These are phyloP conservation scores for Oreohelix idahoensis DNA, from an alignment of 1,140 invertebrate species.

Conservation along the genomic window DNA sequence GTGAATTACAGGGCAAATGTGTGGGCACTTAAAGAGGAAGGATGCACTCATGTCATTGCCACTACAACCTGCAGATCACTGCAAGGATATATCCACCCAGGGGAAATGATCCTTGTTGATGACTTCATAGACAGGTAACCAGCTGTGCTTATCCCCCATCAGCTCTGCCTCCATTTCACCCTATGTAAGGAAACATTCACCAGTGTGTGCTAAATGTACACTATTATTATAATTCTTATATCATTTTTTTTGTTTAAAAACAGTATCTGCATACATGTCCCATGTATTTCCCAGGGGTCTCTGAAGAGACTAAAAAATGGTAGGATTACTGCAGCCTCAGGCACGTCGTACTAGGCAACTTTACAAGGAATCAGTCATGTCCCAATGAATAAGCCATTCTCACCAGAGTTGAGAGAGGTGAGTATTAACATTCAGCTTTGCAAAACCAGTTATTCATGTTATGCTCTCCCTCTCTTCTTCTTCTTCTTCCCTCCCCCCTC, in stretches of 20 bases:
- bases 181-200: no score
- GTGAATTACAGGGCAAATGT: conserved; percentile 98
- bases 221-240: no score
- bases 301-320: no score
- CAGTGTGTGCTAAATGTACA: no score
- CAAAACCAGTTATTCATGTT: background rate
- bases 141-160: background rate
- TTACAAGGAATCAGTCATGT: conserved; percentile 88
- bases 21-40: conserved; percentile 88
- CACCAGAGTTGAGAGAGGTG: conserved; percentile 80
- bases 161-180: background rate
- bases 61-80: conserved; percentile 95
- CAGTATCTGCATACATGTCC: no score
- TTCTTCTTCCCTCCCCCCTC: background rate
- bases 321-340: no score
- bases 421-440: background rate
- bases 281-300: no score
- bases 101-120: conserved; percentile 91
- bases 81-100: conserved; percentile 87
- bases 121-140: conserved; percentile 91
- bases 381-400: conserved; percentile 92
- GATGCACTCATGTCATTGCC: conserved; percentile 93
- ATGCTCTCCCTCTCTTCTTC: background rate
- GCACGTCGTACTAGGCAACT: no score
- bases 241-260: no score